phyloP scores from a whole-genome alignment of 1,140 invertebrate genomes.

The Heliothis virescens region DNA sequence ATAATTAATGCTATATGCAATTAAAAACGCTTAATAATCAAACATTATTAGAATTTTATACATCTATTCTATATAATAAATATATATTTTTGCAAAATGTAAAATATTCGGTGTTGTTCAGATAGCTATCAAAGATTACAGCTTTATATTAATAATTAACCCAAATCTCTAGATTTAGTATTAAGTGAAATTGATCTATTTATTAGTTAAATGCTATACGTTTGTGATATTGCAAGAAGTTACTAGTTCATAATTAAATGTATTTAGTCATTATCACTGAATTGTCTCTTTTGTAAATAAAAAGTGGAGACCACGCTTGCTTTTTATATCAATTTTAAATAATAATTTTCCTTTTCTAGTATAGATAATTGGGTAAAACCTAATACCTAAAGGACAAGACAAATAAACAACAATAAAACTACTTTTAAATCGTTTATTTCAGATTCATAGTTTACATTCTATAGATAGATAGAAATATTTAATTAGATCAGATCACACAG shows the following conservation, averaged over 20 bases:
- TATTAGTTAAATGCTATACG: conserved; percentile 35
- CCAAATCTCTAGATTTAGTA: conserved; percentile 31
- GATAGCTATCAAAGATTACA: neutral
- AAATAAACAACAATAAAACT: conserved; percentile 76
- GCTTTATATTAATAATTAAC: neutral
- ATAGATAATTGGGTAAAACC: neutral
- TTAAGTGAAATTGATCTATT: conserved; percentile 41
- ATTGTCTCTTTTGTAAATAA: conserved; percentile 34
- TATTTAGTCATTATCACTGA: conserved; percentile 20
- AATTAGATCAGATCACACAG: conserved; percentile 85
- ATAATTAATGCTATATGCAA: too few relatives aligned
- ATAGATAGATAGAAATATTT: conserved; percentile 80
- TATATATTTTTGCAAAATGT: conserved; percentile 7
- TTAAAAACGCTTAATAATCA: too few relatives aligned
- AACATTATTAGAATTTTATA: too few relatives aligned
- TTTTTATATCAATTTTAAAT: neutral
- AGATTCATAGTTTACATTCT: conserved; percentile 83
- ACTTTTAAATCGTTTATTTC: conserved; percentile 82
- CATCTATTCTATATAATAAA: neutral
- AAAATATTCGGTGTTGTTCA: neutral
- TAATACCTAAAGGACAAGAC: neutral
- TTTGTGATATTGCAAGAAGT: conserved; percentile 34
- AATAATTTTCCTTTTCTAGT: too few relatives aligned
- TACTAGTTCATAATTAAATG: neutral
- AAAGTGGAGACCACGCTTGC: neutral